Base-by-base conservation (phyloP, 2,113 vertebrate genomes). In the Zootoca vivipara region DNA sequence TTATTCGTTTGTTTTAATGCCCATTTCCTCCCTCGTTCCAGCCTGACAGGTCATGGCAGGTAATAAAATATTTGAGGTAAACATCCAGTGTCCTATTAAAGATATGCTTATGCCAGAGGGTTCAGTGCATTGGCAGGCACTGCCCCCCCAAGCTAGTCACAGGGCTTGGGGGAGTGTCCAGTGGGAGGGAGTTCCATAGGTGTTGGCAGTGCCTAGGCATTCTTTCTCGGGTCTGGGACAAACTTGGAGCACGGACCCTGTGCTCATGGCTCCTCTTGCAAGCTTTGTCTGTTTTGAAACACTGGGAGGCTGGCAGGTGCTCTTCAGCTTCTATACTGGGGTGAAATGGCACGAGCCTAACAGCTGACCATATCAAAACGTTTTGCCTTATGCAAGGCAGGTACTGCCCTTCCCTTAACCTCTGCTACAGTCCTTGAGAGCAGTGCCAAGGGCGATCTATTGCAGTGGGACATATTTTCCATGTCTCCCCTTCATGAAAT, bases 401-500 rank as follows among this genome's bases (percentile, higher is more conserved):
- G 30, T 6, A 5, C 5, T 78, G 74, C 62, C 77, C 62, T 79
- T 70, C 73, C 18, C 78, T 3, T 65, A 46, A 95, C 94, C 92
- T 93, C 89, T 91, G 88, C 89, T 93, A 95, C 91, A 92, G 79
- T 83, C 56, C 87, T 92, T 88, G 92, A 92, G 91, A 93, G 92
- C 90, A 38, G 89, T 89, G 83, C 83, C 87, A 90, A 92, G 87
- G 91, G 82, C 90, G 92, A 95, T 95, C 94, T 95, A 93, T 84
- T 64, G 90, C 89, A 90, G 89, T 86, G 89, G 86, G 93, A 91
- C 80, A 89, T 83, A 93, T 96, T 96, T 96, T 96, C 95, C 89
- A 10, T 95, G 88, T 94, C 90, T 96, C 92, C 90, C 93, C 90
- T 73, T 73, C 65, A 93, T 97, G 92, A 96, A 97, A 95, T 94